Base-by-base conservation (phyloP, 2,797 vertebrate genomes). In the Delichon dasypus region DNA sequence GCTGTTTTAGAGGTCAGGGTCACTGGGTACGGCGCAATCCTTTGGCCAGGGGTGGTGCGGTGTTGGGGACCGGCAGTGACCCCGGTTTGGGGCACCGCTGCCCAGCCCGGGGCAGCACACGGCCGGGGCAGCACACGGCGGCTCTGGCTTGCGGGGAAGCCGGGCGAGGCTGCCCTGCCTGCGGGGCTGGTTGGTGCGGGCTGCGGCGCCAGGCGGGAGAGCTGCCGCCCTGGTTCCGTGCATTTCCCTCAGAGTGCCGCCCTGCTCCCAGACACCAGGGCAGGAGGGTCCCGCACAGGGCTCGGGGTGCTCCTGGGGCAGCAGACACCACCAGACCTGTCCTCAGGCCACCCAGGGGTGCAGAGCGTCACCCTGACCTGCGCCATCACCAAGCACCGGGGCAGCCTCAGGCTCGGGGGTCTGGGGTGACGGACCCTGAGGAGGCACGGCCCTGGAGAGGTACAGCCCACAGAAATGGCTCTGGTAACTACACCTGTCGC, bases 271-370 rank as follows among this genome's bases (percentile, higher is more conserved):
- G 12, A 5, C 7, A 40, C 5, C 1, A 16, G 55, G 29, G 22
- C 57, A n/a, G 36, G 34, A 60, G 18, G 16, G 4, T 60, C 26
- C 61, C 11, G 27, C 16, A 3, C 29, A 20, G 44, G 1, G 3
- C 44, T 18, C 3, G 19, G 54, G 29, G 6, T 7, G 36, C 10
- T 58, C 47, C 51, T 38, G 0, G 1, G 16, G 71, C 55, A 15
- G 74, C 55, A 58, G 42, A 10, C 26, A 18, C 17, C 18, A 2
- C 1, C 6, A 29, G 62, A 9, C 0, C 0, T 7, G 30, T 22
- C 47, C 44, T 27, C 51, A 26, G 34, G 30, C 25, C 47, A 4
- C 40, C 32, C 1, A 0, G 13, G 27, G 13, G 7, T 4, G 21
- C 25, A 1, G n/a, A 2, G 71, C 14, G 26, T 23, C 8, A 54